Evolutionary conservation across 2,888 invertebrate species (phyloP), one percentile per base, ranked within the genome.

Genomic region (Malthinus flaveolus): DNA sequence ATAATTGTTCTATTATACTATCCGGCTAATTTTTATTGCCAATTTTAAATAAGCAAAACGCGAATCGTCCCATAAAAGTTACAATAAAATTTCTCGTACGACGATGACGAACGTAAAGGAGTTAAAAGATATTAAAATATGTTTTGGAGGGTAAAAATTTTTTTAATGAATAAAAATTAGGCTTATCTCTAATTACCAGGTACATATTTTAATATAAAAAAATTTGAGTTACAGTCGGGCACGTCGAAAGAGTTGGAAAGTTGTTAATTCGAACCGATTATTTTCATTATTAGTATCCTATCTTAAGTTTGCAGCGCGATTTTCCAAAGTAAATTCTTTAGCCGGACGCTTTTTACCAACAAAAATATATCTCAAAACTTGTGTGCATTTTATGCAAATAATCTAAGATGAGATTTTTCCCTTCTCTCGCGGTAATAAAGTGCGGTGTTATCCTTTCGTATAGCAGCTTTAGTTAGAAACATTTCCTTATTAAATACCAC

Each of bases 331-430:
- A 70, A 72, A 73, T 73, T 73, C 71, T 42, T 72, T 68, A 64
- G 64, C 70, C 68, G 68, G 64, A 64, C 66, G 63, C 61, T 64
- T 57, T 50, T 60, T 55, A 64, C 67, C 64, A 69, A 72, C 69
- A 69, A 69, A 72, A 71, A 70, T 70, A 70, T 70, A 69, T 68
- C 68, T 66, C 69, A 71, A 71, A 23, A 23, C 68, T 72, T 73
- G 73, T 73, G 72, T 75, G 76, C 76, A 77, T 75, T 79, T 79
- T 79, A 79, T 79, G 78, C 78, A 79, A 79, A 79, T 78, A 78
- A 78, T 77, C 76, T 75, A 77, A 23, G 78, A 78, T 78, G 77
- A 77, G 77, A 76, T 78, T 78, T 78, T 78, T 77, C 76, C 74
- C 74, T 75, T 74, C 72, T 73, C 70, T 70, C 66, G 68, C 67